Evolutionary conservation across 2,113 vertebrate species (phyloP).

Genomic region (Clarias magur): DNA sequence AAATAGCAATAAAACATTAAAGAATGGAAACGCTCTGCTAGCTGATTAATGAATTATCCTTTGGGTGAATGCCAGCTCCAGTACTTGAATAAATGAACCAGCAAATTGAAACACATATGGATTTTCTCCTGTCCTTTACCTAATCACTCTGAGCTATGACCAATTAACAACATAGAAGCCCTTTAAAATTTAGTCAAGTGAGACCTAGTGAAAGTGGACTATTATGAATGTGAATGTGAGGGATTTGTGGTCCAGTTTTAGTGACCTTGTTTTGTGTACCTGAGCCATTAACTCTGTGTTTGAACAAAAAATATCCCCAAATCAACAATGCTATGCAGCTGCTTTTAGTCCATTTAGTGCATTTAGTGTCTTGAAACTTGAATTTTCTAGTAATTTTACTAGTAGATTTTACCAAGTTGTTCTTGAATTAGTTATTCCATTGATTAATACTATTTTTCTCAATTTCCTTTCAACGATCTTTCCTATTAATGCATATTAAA

Average conservation of each 20-base stretch:
- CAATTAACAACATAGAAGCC: background rate
- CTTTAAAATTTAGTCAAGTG: background rate
- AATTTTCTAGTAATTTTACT: background rate
- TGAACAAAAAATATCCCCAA: background rate
- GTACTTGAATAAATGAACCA: background rate
- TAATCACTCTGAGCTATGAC: background rate
- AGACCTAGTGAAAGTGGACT: background rate
- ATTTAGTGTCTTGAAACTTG: background rate
- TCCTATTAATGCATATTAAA: no score
- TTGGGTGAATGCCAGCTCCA: background rate
- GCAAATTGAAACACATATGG: background rate
- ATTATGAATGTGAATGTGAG: background rate
- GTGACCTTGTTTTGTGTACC: constrained; percentile 1
- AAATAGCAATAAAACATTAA: background rate
- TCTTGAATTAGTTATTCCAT: constrained; percentile 8
- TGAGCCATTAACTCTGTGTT: background rate
- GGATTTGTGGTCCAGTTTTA: background rate
- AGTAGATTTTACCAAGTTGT: background rate
- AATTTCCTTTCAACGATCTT: no score
- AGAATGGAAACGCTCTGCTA: background rate
- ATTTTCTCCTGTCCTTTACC: background rate
- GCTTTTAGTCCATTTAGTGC: background rate
- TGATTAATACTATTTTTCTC: background rate
- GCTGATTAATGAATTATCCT: background rate
- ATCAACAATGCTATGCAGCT: constrained; percentile 8